Base-by-base conservation (phyloP, 2,888 invertebrate species). In the Acrobasis suavella region DNA sequence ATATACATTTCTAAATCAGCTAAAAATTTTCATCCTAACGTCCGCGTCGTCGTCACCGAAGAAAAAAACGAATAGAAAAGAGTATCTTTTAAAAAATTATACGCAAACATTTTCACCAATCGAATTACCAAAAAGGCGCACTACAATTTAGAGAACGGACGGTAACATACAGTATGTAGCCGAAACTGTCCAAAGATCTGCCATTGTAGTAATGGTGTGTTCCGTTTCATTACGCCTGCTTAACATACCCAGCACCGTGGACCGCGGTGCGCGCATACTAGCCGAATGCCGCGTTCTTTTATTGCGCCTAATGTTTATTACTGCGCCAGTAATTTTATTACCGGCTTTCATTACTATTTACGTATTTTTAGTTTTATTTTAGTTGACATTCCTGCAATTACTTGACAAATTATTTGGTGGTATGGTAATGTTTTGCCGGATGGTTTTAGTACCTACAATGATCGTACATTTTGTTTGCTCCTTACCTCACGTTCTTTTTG, bases 191-290 rank as follows among this genome's bases (percentile, higher is more conserved):
- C 67, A 70, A 75, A 75, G 77, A 75, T 75, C 72, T 67, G 71
- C 69, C 67, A 67, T 68, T 74, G 73, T 66, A 72, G 78, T 79
- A 79, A 82, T 81, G 77, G 78, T 71, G 77, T 79, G 78, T 80
- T 78, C 72, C 70, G 83, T 87, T 89, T 85, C 87, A 87, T 87
- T 89, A 86, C 84, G 67, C 68, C 85, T 86, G 88, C 73, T 89
- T 88, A 88, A 83, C 83, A 88, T 89, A 85, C 86, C 72, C 39
- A 46, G 52, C 39, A 50, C 32, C 39, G 68, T 32, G 32, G 32
- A 7, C 32, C 32, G 32, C 8, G 32, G 64, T 66, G 59, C 69
- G 72, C 72, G 73, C 74, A 76, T 76, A 74, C 68, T 71, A 67
- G 68, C 42, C 61, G 22, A 61, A 54, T 46, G 50, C 72, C 68